phyloP scores from a whole-genome alignment of 2,113 vertebrate species.

The Struthidea cinerea region DNA sequence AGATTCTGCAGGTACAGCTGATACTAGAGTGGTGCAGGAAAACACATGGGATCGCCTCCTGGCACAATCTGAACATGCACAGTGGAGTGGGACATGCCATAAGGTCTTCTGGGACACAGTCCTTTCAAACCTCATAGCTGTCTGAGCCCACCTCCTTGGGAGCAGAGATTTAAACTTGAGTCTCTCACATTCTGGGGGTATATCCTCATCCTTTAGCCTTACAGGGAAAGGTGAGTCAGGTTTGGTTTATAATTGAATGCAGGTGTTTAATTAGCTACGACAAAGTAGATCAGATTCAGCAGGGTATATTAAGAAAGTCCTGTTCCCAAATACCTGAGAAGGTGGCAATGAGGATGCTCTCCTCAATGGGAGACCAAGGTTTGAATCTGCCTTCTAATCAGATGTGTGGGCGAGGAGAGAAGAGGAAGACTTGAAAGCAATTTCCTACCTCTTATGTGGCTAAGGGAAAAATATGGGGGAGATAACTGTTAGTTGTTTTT shows the following conservation, averaged over 20 bases:
- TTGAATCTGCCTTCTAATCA: not conserved
- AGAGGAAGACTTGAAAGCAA: conserved; percentile 41
- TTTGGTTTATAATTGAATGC: not conserved
- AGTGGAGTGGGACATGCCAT: not conserved
- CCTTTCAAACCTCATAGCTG: not conserved
- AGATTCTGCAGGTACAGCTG: not conserved
- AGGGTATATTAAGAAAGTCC: not conserved
- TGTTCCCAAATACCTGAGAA: not conserved
- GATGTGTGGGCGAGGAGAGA: not conserved
- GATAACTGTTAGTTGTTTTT: not conserved
- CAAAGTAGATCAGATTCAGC: not conserved
- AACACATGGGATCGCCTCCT: not conserved
- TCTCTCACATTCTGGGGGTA: not conserved
- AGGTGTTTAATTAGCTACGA: not conserved
- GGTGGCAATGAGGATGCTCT: not conserved
- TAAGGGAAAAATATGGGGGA: not conserved
- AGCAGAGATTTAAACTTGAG: not conserved
- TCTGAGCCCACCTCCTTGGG: not conserved
- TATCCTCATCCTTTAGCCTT: not conserved
- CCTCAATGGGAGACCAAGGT: not conserved
- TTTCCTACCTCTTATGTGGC: conserved; percentile 40
- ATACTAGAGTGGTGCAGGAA: not conserved
- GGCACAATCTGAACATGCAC: not conserved
- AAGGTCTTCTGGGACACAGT: not conserved
- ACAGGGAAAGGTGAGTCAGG: not conserved